Conservation (phyloP, 2,888 invertebrate genomes). For the Drosophila greeni region DNA sequence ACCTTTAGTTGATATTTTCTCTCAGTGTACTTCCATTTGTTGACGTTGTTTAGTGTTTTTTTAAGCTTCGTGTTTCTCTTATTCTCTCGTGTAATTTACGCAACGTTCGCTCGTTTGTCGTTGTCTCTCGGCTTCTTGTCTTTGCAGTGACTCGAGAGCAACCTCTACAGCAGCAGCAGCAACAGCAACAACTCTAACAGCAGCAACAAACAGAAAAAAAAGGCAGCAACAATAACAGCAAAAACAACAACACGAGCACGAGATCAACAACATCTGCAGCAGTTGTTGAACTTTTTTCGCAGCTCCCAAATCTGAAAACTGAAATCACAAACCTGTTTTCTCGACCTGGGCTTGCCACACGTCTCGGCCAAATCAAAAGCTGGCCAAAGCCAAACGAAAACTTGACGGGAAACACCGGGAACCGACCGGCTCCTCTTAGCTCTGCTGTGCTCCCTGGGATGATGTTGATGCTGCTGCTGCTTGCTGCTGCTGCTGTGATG, state of each 20-base stretch:
- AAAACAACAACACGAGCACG: constrained; percentile 36
- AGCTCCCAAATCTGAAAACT: constrained; percentile 65
- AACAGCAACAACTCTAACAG: constrained; percentile 4
- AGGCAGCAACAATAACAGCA: not conserved
- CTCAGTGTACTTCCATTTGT: constrained; percentile 11
- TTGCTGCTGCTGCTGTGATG: constrained; percentile 16
- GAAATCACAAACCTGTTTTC: constrained; percentile 65
- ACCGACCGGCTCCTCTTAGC: constrained; percentile 3
- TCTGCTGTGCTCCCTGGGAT: constrained; percentile 6
- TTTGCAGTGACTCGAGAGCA: constrained; percentile 45
- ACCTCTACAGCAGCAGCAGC: constrained; percentile 7
- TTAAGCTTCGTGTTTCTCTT: constrained; percentile 25
- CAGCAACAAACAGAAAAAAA: not conserved
- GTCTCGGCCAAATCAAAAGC: constrained; percentile 70
- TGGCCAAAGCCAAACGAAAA: constrained; percentile 55
- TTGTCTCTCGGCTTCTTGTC: constrained; percentile 64
- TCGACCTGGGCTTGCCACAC: constrained; percentile 66
- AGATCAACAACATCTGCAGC: constrained; percentile 67
- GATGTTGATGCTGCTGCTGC: constrained; percentile 12
- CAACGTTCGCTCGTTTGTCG: constrained; percentile 66
- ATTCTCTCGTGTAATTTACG: constrained; percentile 64
- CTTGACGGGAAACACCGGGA: constrained; percentile 57
- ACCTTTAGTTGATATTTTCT: not conserved
- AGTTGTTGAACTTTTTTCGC: constrained; percentile 71
- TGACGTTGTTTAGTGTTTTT: constrained; percentile 28